Evolutionary conservation across 2,797 vertebrate genomes (phyloP).

Genomic region (Anguilla anguilla): DNA sequence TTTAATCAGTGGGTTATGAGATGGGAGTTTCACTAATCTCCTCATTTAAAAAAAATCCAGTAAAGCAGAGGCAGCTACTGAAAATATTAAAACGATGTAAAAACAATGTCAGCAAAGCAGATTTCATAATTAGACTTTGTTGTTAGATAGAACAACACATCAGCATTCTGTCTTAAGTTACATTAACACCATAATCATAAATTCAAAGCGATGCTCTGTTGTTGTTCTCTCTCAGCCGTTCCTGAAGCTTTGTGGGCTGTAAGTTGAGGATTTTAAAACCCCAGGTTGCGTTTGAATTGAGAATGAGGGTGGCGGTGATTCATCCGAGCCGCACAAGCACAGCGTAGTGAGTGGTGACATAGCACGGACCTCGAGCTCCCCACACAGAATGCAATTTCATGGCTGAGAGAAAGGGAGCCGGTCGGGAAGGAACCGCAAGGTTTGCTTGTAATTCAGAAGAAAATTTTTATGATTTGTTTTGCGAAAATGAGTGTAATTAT

Average conservation of each 20-base stretch:
- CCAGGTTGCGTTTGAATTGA: neutral
- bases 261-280: neutral
- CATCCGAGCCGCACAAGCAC: neutral
- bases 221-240: neutral
- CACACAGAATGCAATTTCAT: constrained; percentile 64
- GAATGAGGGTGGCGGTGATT: neutral
- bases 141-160: neutral
- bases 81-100: neutral
- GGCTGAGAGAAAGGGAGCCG: constrained; percentile 56
- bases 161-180: neutral
- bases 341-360: neutral
- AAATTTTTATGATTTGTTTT: constrained; percentile 38
- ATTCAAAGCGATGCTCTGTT: neutral
- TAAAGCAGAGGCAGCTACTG: neutral
- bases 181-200: neutral
- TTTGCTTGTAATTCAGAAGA: constrained; percentile 38
- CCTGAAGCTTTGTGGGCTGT: neutral
- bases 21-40: neutral
- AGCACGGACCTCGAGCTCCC: constrained; percentile 20
- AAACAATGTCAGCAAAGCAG: too few species aligned
- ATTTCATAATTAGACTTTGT: neutral
- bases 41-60: neutral
- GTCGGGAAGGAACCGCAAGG: constrained; percentile 40
- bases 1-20: neutral
- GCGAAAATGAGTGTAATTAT: constrained; percentile 50